These are phyloP conservation scores for Drosophila sproati DNA, from an alignment of 1,140 invertebrate genomes.

Conservation along the genomic window DNA sequence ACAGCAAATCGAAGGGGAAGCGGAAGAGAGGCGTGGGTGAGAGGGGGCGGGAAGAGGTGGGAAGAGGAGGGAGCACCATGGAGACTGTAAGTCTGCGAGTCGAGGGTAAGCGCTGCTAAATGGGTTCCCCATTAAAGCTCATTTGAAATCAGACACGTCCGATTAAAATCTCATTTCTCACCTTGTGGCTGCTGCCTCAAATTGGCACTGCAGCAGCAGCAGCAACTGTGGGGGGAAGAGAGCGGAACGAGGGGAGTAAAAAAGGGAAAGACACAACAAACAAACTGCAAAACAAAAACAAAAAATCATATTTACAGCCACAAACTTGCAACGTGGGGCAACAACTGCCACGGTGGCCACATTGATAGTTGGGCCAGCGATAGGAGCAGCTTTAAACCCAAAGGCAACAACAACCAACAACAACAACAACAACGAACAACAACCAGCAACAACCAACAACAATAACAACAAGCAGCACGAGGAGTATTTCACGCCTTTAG, in stretches of 20 bases:
- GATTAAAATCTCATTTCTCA: constrained; percentile 85
- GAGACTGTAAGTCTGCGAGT: constrained; percentile 22
- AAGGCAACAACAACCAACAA: constrained; percentile 16
- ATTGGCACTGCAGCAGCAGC: constrained; percentile 52
- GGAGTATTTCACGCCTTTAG: constrained; percentile 81
- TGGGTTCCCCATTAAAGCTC: constrained; percentile 84
- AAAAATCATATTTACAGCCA: constrained; percentile 72
- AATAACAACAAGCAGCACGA: constrained; percentile 14
- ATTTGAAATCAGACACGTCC: constrained; percentile 85
- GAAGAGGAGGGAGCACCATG: not conserved
- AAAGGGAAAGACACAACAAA: constrained; percentile 59
- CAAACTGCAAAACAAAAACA: constrained; percentile 58
- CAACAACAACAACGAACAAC: constrained; percentile 20
- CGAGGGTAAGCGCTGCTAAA: constrained; percentile 74
- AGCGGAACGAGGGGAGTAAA: constrained; percentile 10
- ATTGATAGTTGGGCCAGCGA: constrained; percentile 60
- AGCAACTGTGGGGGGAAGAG: not conserved
- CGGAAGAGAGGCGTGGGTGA: not conserved
- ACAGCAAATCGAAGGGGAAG: not conserved
- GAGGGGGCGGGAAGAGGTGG: not conserved
- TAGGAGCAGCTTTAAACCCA: constrained; percentile 35
- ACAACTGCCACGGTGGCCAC: constrained; percentile 35
- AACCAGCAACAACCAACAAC: constrained; percentile 32
- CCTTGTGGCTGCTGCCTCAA: constrained; percentile 78
- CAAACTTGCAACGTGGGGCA: constrained; percentile 43